Conservation (phyloP, 2,888 invertebrate genomes). For the Scelioninae gen. 2 region DNA sequence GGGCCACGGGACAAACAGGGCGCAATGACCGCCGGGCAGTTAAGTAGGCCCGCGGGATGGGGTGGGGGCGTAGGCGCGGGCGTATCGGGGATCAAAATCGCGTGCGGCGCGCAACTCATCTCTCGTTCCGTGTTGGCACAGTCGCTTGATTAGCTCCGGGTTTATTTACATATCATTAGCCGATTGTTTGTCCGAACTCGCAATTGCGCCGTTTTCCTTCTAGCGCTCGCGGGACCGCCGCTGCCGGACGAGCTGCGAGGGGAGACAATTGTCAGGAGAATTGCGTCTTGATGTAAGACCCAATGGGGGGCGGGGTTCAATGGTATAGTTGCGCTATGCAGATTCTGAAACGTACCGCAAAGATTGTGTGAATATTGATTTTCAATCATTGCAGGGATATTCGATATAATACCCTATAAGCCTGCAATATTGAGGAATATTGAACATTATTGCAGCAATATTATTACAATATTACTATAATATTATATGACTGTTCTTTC, state of each 20-base stretch:
- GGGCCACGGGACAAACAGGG: constrained; percentile 71
- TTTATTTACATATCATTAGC: constrained; percentile 75
- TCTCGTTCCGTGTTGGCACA: constrained; percentile 73
- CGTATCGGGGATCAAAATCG: constrained; percentile 70
- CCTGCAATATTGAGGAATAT: no score
- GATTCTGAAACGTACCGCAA: no score
- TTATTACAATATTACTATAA: no score
- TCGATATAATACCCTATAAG: no score
- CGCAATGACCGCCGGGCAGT: constrained; percentile 73
- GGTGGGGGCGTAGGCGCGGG: constrained; percentile 63
- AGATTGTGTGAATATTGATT: no score
- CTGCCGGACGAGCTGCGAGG: neutral
- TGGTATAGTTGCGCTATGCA: no score
- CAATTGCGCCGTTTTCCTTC: constrained; percentile 64
- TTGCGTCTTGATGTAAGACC: no score
- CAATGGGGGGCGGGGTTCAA: no score
- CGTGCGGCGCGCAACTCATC: constrained; percentile 66
- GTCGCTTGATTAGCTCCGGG: constrained; percentile 74
- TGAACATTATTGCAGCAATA: no score
- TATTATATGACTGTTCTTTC: no score
- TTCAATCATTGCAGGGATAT: no score
- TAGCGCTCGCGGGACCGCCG: constrained; percentile 19
- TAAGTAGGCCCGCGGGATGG: constrained; percentile 71
- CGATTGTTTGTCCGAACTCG: constrained; percentile 72
- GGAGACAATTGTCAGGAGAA: neutral